Percentiles rank a stretch among this genome's conserved stretches.
Evolutionary conservation across 1,140 invertebrate genomes (phyloP).

Genomic region (Chironomus striatipennis): DNA sequence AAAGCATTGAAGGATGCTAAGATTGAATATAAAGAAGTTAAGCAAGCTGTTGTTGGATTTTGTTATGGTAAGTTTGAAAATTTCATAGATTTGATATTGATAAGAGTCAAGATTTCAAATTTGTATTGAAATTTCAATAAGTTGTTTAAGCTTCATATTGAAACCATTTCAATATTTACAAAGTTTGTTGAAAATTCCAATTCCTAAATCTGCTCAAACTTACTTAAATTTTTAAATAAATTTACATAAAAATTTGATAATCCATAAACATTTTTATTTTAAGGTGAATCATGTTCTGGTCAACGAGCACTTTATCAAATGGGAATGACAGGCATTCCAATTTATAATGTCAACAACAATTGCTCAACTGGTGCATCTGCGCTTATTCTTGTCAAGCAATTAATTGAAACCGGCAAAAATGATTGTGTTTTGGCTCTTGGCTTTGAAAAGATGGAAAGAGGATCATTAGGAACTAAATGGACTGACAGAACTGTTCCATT

Average conservation of each 20-base stretch:
- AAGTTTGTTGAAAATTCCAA: too few relatives aligned
- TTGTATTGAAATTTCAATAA: too few relatives aligned
- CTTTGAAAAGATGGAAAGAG: constrained; percentile 97
- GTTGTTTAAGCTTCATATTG: too few relatives aligned
- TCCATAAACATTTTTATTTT: background rate
- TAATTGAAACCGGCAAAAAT: constrained; percentile 72
- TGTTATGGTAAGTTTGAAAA: constrained; percentile 59
- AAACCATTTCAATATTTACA: too few relatives aligned
- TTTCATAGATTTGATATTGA: too few relatives aligned
- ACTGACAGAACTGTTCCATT: constrained; percentile 86
- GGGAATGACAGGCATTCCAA: constrained; percentile 93
- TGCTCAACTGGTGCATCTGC: constrained; percentile 95
- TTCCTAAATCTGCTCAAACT: too few relatives aligned
- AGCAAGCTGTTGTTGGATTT: constrained; percentile 89
- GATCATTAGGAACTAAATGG: constrained; percentile 74
- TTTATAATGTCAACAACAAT: constrained; percentile 98
- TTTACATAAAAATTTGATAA: too few relatives aligned
- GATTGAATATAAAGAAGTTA: constrained; percentile 67
- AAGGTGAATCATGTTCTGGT: constrained; percentile 89
- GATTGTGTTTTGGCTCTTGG: constrained; percentile 89
- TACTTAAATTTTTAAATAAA: too few relatives aligned
- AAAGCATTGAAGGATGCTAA: constrained; percentile 83
- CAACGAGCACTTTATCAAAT: constrained; percentile 91
- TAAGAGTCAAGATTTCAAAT: too few relatives aligned
- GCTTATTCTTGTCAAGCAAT: constrained; percentile 80